phyloP scores from a whole-genome alignment of 2,888 invertebrate species.

The Lordiphosa fenestrarum region DNA sequence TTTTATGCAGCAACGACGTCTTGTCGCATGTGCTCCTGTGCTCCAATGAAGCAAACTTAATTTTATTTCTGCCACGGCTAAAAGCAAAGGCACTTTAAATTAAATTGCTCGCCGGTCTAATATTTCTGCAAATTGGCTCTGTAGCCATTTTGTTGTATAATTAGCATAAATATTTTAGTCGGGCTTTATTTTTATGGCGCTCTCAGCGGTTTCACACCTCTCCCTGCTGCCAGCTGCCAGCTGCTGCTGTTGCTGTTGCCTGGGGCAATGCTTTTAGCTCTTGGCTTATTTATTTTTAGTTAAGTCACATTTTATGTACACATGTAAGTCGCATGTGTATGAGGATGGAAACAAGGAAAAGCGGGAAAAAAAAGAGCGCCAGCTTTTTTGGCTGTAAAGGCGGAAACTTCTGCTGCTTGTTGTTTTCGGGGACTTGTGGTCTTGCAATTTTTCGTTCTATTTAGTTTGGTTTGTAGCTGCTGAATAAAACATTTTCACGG shows the following conservation, averaged over 20 bases:
- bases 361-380: constrained; percentile 11
- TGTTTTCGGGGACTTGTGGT: constrained; percentile 39
- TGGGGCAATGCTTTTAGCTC: constrained; percentile 37
- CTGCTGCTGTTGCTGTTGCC: constrained; percentile 1
- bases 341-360: constrained; percentile 14
- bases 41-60: constrained; percentile 38
- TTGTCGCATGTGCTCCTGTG: constrained; percentile 17
- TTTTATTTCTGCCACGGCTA: constrained; percentile 23
- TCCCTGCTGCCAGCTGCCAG: not conserved
- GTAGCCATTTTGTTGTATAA: constrained; percentile 32
- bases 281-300: constrained; percentile 38
- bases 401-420: constrained; percentile 26
- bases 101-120: constrained; percentile 15
- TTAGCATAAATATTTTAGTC: constrained; percentile 51
- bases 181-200: constrained; percentile 41
- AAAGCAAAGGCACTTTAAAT: constrained; percentile 23
- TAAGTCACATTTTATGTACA: constrained; percentile 36
- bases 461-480: constrained; percentile 74
- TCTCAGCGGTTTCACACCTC: constrained; percentile 35
- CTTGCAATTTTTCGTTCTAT: constrained; percentile 71
- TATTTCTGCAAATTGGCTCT: constrained; percentile 8
- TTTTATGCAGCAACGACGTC: constrained; percentile 30
- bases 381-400: constrained; percentile 24
- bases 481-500: constrained; percentile 78
- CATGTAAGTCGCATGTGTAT: constrained; percentile 29